Evolutionary conservation across 2,797 vertebrate genomes (phyloP), one percentile per base, ranked within the genome.

Genomic region (Merluccius polli): DNA sequence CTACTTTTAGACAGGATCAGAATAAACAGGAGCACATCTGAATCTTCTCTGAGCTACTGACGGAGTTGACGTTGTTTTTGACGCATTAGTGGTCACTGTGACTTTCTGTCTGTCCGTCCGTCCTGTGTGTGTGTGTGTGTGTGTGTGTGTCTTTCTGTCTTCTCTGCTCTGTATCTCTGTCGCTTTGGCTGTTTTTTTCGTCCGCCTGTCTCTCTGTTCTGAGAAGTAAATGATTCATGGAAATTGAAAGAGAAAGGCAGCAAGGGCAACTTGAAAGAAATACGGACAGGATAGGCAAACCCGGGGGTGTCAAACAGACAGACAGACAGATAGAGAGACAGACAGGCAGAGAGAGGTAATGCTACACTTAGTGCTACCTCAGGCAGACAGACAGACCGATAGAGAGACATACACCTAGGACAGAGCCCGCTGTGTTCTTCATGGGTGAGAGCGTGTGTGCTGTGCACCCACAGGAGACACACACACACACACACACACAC

Each of bases 1-100:
- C 84, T 69, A 27, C 82, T 86, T 85, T 87, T 78, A 81, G 86
- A 89, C 73, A 21, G 21, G 59, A 87, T 89, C 82, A 81, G 78
- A 88, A 89, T 87, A 85, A 89, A 85, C 78, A 70, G 30, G 2
- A 70, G 63, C 77, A 80, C 85, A 75, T 78, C 73, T 79, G 82
- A 76, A 24, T 59, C 52, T 52, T 52, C 44, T 6, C 68, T 18
- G 68, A 70, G 29, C 32, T 32, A n/a, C 32, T 32, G 68, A 16
- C 30, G n/a, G 35, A 70, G 31, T n/a, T 33, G 69, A n/a, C 32
- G n/a, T n/a, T n/a, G n/a, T n/a, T 59, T 6, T n/a, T 59, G 21
- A 59, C 9, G 44, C 52, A 24, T 8, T 1, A 41, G 38, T 41
- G 38, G 16, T 1, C 44, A 52, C 44, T 59, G 21, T 59, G 48